Conservation (phyloP, 2,797 vertebrate genomes). For the Crax fasciolata region DNA sequence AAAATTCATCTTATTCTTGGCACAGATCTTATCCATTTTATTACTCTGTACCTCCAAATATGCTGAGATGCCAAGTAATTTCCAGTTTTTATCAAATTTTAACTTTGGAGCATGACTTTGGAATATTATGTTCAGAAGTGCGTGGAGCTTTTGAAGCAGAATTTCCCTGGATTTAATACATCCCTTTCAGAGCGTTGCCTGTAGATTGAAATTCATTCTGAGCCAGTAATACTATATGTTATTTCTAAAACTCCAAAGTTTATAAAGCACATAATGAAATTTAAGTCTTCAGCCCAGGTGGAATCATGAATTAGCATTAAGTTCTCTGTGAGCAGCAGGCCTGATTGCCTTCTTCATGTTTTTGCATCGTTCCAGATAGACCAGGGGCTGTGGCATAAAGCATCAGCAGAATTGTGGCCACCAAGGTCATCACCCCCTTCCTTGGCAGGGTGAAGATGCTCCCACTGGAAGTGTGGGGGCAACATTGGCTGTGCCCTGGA, state of each 20-base stretch:
- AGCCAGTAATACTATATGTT: conserved; percentile 74
- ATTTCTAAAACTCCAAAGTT: conserved; percentile 77
- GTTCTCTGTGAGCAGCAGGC: conserved; percentile 41
- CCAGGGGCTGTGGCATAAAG: conserved; percentile 24
- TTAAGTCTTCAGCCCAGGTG: conserved; percentile 77
- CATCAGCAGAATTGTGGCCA: conserved; percentile 26
- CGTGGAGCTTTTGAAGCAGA: conserved; percentile 49
- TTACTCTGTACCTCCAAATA: conserved; percentile 47
- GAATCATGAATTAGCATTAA: conserved; percentile 68
- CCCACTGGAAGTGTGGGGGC: background rate
- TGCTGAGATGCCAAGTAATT: conserved; percentile 61
- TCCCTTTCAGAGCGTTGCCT: conserved; percentile 59
- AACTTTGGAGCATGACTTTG: conserved; percentile 50
- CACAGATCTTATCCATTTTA: conserved; percentile 30
- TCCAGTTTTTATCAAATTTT: conserved; percentile 73
- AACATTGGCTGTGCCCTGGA: conserved; percentile 4
- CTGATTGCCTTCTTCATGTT: conserved; percentile 5
- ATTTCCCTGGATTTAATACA: conserved; percentile 65
- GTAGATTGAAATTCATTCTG: conserved; percentile 75
- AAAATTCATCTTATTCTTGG: conserved; percentile 50
- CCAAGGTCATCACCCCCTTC: background rate
- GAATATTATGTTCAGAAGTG: conserved; percentile 61
- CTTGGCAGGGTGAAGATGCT: conserved; percentile 4
- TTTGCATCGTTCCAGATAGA: conserved; percentile 56
- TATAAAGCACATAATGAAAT: conserved; percentile 82